Base-by-base conservation (phyloP, 2,797 vertebrate species). In the Todus mexicanus region DNA sequence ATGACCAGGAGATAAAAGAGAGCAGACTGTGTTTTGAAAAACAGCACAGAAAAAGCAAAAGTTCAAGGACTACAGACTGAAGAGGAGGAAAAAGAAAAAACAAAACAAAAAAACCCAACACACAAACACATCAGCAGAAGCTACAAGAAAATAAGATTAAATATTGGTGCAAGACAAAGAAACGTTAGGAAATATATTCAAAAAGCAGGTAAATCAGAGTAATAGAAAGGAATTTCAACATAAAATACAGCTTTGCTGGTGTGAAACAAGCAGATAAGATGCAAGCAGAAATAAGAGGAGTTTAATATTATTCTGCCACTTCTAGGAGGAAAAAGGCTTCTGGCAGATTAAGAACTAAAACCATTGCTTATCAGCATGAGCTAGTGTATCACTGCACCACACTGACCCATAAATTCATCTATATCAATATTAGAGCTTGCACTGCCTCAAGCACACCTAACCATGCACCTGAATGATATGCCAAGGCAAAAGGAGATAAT, bases 401-500 rank as follows among this genome's bases (percentile, higher is more conserved):
- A 12, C 18, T 54, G 27, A 15, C 15, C 50, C 33, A 35, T 27
- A 20, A 65, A 73, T 57, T 57, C 35, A 42, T 12, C 35, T 56
- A 16, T 57, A 71, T 25, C 25, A 48, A 42, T 31, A 10, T 48
- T 33, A 65, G 42, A 65, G 42, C 16, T 65, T 20, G 33, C 14
- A 26, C 51, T n/a, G n/a, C 42, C 42, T 78, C 38, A 22, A 66
- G 13, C 33, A 47, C 22, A 9, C 45, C 47, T 66, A 56, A 66
- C 50, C n/a, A 45, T 4, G 11, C 57, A 53, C 23, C 40, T 50
- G 40, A 48, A 50, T 0, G 0, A 7, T 35, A 16, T 11, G 7
- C 31, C 43, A 57, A 42, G 16, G 25, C 31, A 40, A 48, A 50
- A 65, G 16, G 51, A 33, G 17, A 23, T 19, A 23, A 19, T 27